A percentile compares a stretch with the other conserved stretches of the same genome.
Conservation (phyloP, 2,113 vertebrate species). For the Barbus barbus region DNA sequence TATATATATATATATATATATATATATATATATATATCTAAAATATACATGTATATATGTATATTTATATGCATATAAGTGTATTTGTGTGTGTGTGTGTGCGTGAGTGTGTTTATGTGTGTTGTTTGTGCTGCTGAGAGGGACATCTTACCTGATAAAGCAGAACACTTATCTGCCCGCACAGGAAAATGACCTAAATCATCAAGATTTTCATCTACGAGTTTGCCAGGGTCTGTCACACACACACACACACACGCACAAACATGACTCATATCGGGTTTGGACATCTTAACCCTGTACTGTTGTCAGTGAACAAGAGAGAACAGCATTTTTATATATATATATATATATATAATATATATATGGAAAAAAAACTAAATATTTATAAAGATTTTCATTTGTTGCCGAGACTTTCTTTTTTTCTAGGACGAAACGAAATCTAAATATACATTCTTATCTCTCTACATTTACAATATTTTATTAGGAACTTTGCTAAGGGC, state of each 20-base stretch:
- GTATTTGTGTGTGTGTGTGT: constrained; percentile 3
- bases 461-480: background rate
- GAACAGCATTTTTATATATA: background rate
- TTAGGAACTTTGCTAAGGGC: constrained; percentile 7
- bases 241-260: constrained; percentile 39
- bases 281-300: constrained; percentile 36
- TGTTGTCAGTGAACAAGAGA: constrained; percentile 22
- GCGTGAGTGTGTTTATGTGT: background rate
- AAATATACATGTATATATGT: no score
- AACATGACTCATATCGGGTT: constrained; percentile 41
- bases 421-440: background rate
- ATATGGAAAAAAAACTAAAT: background rate
- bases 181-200: constrained; percentile 77
- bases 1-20: no score
- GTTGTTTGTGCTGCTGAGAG: constrained; percentile 17
- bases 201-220: constrained; percentile 75
- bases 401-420: no score
- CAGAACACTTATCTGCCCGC: constrained; percentile 74
- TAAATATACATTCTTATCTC: background rate
- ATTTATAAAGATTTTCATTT: no score
- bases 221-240: constrained; percentile 32
- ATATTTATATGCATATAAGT: no score
- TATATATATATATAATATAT: background rate
- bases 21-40: no score
- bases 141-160: constrained; percentile 64